These are phyloP conservation scores for Panopea generosa DNA, from an alignment of 2,888 invertebrate species.

Conservation along the genomic window DNA sequence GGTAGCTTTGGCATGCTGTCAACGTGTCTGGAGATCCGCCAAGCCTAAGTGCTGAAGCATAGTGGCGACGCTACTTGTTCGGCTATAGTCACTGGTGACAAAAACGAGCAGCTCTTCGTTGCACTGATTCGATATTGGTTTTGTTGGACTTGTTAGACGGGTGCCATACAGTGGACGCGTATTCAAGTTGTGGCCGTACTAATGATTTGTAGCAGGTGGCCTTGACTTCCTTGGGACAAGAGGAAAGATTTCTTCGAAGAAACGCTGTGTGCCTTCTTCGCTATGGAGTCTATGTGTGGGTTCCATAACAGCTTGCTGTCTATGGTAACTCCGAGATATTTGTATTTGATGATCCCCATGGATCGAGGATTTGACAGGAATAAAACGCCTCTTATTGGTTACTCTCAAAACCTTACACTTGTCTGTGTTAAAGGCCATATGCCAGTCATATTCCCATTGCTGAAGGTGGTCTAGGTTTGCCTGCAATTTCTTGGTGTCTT, in stretches of 20 bases:
- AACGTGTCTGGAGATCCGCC: conserved; percentile 15
- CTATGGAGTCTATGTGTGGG: conserved; percentile 12
- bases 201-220: conserved; percentile 37
- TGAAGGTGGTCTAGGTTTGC: background rate
- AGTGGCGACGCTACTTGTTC: conserved; percentile 32
- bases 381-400: conserved; percentile 10
- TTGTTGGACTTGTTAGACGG: conserved; percentile 35
- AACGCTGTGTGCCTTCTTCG: conserved; percentile 43
- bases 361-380: conserved; percentile 8
- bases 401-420: conserved; percentile 44
- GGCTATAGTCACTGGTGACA: conserved; percentile 33
- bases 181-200: conserved; percentile 43
- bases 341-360: conserved; percentile 26
- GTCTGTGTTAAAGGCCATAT: conserved; percentile 25
- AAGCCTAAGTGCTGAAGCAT: conserved; percentile 35
- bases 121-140: conserved; percentile 31
- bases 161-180: conserved; percentile 40
- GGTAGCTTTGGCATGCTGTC: conserved; percentile 20
- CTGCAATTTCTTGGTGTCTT: conserved; percentile 7
- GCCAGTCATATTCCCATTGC: conserved; percentile 9
- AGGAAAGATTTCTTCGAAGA: conserved; percentile 29
- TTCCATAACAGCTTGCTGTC: conserved; percentile 35
- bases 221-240: conserved; percentile 30
- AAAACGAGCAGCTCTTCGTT: conserved; percentile 45
- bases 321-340: conserved; percentile 50